Evolutionary conservation across 2,113 vertebrate species (phyloP).

Genomic region (Plecturocebus donacophilus): DNA sequence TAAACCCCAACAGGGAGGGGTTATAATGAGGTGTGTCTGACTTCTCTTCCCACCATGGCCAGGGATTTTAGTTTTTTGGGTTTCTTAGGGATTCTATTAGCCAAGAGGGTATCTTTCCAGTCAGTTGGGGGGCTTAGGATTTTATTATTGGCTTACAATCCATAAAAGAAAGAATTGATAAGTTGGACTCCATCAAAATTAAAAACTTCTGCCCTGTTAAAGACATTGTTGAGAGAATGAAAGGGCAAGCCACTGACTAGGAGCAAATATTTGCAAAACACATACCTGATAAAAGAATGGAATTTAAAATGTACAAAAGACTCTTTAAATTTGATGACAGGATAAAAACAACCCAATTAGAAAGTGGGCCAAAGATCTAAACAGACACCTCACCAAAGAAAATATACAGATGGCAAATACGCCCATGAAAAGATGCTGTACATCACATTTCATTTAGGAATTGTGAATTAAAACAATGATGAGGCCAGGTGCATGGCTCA

Average conservation of each 20-base stretch:
- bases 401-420: not conserved
- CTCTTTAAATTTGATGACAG: not conserved
- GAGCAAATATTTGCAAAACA: not conserved
- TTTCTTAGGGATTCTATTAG: too few relatives aligned
- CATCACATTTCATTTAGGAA: not conserved
- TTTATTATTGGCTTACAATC: too few relatives aligned
- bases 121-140: too few relatives aligned
- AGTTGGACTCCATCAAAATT: not conserved
- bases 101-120: too few relatives aligned
- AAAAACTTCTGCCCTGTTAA: not conserved
- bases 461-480: not conserved
- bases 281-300: not conserved
- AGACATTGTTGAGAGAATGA: not conserved
- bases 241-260: not conserved
- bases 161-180: not conserved
- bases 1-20: too few relatives aligned
- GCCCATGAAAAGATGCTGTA: not conserved
- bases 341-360: not conserved
- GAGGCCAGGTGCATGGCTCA: not conserved
- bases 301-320: not conserved
- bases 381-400: not conserved
- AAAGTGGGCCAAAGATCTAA: not conserved
- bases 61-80: too few relatives aligned
- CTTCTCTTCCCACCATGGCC: too few relatives aligned
- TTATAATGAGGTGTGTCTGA: too few relatives aligned